Conservation (phyloP, 1,140 invertebrate genomes). For the Nylanderia fulva region DNA sequence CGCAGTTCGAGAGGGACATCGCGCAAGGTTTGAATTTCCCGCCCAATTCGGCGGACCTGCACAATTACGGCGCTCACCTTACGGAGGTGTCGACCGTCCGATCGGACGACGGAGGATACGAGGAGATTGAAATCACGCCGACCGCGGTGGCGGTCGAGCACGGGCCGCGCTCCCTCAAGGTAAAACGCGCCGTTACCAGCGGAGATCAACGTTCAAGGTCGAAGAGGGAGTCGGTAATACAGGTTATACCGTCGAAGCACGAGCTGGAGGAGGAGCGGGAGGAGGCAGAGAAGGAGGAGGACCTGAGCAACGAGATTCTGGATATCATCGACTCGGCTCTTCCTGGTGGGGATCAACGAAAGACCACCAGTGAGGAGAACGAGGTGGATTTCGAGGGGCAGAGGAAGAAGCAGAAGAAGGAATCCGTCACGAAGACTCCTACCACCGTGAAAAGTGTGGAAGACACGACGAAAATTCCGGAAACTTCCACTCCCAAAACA, state of each 20-base stretch:
- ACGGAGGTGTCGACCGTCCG: constrained; percentile 42
- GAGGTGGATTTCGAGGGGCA: constrained; percentile 59
- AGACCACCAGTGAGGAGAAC: constrained; percentile 49
- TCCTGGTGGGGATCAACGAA: constrained; percentile 64
- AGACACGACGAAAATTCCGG: background rate
- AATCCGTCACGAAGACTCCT: constrained; percentile 2
- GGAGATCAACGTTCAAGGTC: background rate
- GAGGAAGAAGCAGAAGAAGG: constrained; percentile 66
- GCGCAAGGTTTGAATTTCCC: constrained; percentile 73
- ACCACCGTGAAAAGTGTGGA: background rate
- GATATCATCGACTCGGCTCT: constrained; percentile 83
- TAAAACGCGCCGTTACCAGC: constrained; percentile 43
- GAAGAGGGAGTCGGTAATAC: constrained; percentile 77
- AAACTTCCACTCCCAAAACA: background rate
- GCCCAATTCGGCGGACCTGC: constrained; percentile 51
- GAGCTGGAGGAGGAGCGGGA: constrained; percentile 67
- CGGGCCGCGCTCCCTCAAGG: constrained; percentile 84
- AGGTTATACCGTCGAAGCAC: constrained; percentile 81
- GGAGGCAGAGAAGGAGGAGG: constrained; percentile 76
- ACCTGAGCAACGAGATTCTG: constrained; percentile 83
- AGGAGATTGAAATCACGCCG: constrained; percentile 80
- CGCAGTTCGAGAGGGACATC: constrained; percentile 67
- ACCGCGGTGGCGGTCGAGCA: constrained; percentile 85
- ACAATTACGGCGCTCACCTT: constrained; percentile 61
- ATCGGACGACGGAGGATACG: constrained; percentile 74